These are phyloP conservation scores for Platypus cylindrus DNA, from an alignment of 2,888 invertebrate genomes.

Conservation along the genomic window DNA sequence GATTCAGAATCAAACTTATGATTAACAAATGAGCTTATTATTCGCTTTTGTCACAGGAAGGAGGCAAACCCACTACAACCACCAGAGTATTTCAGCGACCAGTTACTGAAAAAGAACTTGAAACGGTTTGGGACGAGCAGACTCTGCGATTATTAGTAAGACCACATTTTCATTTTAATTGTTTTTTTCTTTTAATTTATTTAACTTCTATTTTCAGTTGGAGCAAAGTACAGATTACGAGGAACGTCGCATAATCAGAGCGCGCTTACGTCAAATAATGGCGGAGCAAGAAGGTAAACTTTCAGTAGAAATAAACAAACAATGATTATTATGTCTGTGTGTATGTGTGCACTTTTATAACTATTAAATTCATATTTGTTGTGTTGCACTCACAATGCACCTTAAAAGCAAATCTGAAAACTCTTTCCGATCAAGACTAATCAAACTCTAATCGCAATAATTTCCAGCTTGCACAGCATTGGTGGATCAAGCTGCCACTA, in stretches of 20 bases:
- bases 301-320: background rate
- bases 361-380: too few relatives aligned
- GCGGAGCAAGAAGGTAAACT: slow-evolving; percentile 72
- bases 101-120: slow-evolving; percentile 47
- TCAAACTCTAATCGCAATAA: too few relatives aligned
- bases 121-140: slow-evolving; percentile 67
- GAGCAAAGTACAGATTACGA: slow-evolving; percentile 79
- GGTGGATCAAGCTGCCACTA: slow-evolving; percentile 38
- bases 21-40: too few relatives aligned
- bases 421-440: too few relatives aligned
- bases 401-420: too few relatives aligned
- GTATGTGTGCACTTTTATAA: too few relatives aligned
- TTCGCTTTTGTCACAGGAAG: slow-evolving; percentile 26
- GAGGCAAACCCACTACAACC: slow-evolving; percentile 29
- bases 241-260: slow-evolving; percentile 68
- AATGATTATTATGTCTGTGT: too few relatives aligned
- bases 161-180: background rate
- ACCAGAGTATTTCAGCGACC: slow-evolving; percentile 33
- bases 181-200: background rate
- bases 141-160: slow-evolving; percentile 58
- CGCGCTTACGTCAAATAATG: slow-evolving; percentile 70
- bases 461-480: slow-evolving; percentile 39
- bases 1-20: too few relatives aligned
- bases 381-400: too few relatives aligned
- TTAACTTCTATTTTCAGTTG: slow-evolving; percentile 41